These are phyloP conservation scores for Caracal caracal DNA, from an alignment of 2,113 vertebrate genomes.

Conservation along the genomic window DNA sequence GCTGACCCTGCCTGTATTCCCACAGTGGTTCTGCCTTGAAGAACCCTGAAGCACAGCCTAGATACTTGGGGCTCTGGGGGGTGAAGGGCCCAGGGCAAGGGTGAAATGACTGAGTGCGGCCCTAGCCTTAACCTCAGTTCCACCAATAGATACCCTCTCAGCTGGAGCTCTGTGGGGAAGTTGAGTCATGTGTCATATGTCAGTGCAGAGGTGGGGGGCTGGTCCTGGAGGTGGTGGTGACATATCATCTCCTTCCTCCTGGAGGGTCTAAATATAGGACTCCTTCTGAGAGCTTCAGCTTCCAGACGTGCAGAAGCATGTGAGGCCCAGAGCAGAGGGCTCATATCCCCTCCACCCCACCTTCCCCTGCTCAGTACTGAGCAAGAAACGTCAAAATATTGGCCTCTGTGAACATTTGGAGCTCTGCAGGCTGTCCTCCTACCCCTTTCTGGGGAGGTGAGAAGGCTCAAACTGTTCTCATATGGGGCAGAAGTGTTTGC, in stretches of 20 bases:
- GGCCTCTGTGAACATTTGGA: neutral
- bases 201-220: slow-evolving; percentile 47
- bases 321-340: neutral
- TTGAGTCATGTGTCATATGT: slow-evolving; percentile 63
- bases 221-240: slow-evolving; percentile 13
- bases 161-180: neutral
- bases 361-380: neutral
- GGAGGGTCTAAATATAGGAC: slow-evolving; percentile 53
- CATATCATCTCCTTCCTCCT: neutral
- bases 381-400: neutral
- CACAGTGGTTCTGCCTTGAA: neutral
- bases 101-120: neutral
- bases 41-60: neutral
- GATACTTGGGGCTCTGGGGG: accelerated
- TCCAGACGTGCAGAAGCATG: neutral
- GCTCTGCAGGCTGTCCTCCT: neutral
- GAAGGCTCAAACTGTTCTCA: neutral
- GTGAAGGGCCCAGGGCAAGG: neutral
- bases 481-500: neutral
- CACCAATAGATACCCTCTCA: neutral
- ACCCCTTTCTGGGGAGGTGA: neutral
- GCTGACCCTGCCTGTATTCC: neutral
- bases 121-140: neutral
- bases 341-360: neutral
- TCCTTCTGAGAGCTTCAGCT: neutral